A percentile compares a stretch with the other conserved stretches of the same genome.
Evolutionary conservation across 2,888 invertebrate species (phyloP).

Genomic region (Idaea dimidiata): DNA sequence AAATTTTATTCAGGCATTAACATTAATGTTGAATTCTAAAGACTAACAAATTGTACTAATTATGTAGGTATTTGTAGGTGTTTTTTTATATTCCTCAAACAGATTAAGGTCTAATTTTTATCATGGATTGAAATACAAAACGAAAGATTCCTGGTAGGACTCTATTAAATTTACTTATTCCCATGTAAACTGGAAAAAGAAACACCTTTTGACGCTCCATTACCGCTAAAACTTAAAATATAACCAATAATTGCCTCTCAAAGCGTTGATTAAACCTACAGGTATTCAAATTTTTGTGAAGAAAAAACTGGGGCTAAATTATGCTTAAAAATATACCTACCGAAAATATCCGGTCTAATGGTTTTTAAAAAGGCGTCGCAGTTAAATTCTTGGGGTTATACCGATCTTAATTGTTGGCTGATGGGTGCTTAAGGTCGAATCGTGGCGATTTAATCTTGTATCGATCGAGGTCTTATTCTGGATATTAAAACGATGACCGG

Average conservation of each 20-base stretch:
- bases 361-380: slow-evolving; percentile 50
- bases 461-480: slow-evolving; percentile 39
- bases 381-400: slow-evolving; percentile 42
- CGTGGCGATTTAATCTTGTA: slow-evolving; percentile 46
- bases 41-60: neutral
- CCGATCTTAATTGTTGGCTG: slow-evolving; percentile 52
- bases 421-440: slow-evolving; percentile 46
- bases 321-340: slow-evolving; percentile 33
- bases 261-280: slow-evolving; percentile 36
- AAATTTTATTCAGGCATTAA: no score
- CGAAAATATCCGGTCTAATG: slow-evolving; percentile 40
- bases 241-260: slow-evolving; percentile 23
- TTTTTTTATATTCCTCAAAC: no score
- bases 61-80: no score
- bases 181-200: neutral
- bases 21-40: neutral
- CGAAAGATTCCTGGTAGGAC: neutral
- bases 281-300: slow-evolving; percentile 14
- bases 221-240: slow-evolving; percentile 17
- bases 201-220: slow-evolving; percentile 21
- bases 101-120: no score
- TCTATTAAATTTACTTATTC: neutral
- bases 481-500: slow-evolving; percentile 15
- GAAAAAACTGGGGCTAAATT: slow-evolving; percentile 36
- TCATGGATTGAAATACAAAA: neutral